phyloP scores from a whole-genome alignment of 2,797 vertebrate species.

The Rhinogobio ventralis region DNA sequence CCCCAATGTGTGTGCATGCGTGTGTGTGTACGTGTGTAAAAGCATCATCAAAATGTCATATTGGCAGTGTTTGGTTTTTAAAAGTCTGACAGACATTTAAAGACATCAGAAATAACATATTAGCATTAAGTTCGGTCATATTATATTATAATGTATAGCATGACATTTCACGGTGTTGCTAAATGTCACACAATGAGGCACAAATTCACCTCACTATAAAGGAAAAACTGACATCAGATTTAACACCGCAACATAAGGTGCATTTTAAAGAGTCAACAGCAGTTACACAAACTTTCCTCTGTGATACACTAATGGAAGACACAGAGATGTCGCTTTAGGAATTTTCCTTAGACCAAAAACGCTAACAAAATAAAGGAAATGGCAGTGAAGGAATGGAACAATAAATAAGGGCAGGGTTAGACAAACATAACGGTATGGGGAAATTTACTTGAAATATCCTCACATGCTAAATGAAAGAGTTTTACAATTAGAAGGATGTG shows the following conservation, averaged over 20 bases:
- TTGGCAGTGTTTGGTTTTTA: background rate
- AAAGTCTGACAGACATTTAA: background rate
- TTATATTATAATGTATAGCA: background rate
- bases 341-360: conserved; percentile 23
- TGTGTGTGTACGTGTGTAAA: background rate
- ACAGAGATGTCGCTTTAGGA: conserved; percentile 39
- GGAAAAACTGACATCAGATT: conserved; percentile 49
- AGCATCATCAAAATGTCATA: background rate
- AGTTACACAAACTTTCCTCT: conserved; percentile 26
- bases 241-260: background rate
- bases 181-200: conserved; percentile 47
- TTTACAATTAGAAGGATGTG: conserved; percentile 40
- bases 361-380: conserved; percentile 52
- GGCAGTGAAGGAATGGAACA: conserved; percentile 62
- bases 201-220: conserved; percentile 28
- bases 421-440: conserved; percentile 53
- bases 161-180: conserved; percentile 25
- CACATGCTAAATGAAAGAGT: conserved; percentile 44
- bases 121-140: background rate
- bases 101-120: background rate
- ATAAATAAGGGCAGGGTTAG: conserved; percentile 53
- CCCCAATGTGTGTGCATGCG: too few species aligned
- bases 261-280: background rate
- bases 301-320: conserved; percentile 32
- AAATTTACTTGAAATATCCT: conserved; percentile 60